These are phyloP conservation scores for Hanleya hanleyi DNA, from an alignment of 2,888 invertebrate species.

Conservation along the genomic window DNA sequence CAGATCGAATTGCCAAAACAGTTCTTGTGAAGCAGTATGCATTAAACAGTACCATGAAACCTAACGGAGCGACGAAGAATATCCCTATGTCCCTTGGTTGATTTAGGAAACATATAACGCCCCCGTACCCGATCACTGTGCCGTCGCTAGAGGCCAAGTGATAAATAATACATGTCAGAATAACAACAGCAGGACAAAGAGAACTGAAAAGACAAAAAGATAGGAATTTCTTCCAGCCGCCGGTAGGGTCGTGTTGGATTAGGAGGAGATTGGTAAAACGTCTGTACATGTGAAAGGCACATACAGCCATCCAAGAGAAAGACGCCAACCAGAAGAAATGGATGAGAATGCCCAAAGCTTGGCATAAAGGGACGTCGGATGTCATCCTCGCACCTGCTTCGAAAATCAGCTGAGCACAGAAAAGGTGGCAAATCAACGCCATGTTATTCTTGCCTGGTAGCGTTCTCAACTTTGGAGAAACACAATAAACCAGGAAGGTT, in stretches of 20 bases:
- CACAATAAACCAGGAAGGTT: slow-evolving; percentile 38
- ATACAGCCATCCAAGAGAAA: slow-evolving; percentile 43
- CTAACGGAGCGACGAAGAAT: slow-evolving; percentile 18
- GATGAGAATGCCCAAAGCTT: slow-evolving; percentile 34
- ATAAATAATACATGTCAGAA: no score
- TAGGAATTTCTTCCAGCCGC: no score
- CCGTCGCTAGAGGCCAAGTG: background rate
- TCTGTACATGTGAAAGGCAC: slow-evolving; percentile 45
- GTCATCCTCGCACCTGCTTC: slow-evolving; percentile 26
- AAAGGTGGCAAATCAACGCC: slow-evolving; percentile 31
- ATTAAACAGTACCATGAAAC: slow-evolving; percentile 5
- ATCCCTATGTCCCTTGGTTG: background rate
- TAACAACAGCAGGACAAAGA: no score
- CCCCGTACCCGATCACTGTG: slow-evolving; percentile 17
- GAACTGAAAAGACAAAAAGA: no score
- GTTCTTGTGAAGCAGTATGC: slow-evolving; percentile 12
- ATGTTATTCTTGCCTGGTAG: slow-evolving; percentile 42
- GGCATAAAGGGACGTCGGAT: slow-evolving; percentile 24
- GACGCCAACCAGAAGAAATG: slow-evolving; percentile 44
- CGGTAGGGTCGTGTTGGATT: no score
- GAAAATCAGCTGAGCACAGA: slow-evolving; percentile 36
- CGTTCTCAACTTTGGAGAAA: slow-evolving; percentile 32
- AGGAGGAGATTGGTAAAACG: no score
- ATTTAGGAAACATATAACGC: slow-evolving; percentile 14
- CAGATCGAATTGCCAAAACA: background rate